These are phyloP conservation scores for Amphipoea oculea DNA, from an alignment of 2,888 invertebrate species.

Conservation along the genomic window DNA sequence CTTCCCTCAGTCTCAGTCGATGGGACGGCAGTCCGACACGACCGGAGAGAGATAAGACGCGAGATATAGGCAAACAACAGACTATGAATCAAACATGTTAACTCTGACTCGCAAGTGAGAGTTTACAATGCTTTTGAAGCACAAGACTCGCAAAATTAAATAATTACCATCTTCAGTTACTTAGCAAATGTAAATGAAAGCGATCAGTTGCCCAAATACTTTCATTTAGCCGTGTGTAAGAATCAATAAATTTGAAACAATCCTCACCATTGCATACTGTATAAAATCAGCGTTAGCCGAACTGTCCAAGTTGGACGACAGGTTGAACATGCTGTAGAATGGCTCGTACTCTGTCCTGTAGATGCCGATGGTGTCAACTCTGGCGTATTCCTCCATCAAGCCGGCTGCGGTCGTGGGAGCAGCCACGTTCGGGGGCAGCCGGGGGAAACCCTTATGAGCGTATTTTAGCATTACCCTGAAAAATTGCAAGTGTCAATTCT, in stretches of 20 bases:
- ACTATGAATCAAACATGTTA: background rate
- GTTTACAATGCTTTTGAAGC: background rate
- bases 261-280: conserved; percentile 93
- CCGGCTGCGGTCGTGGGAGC: conserved; percentile 73
- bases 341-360: conserved; percentile 82
- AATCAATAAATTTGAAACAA: background rate
- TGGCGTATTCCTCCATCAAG: conserved; percentile 79
- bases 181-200: background rate
- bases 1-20: background rate
- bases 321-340: conserved; percentile 92
- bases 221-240: background rate
- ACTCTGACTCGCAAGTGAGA: no score
- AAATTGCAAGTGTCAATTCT: conserved; percentile 19
- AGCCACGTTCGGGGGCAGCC: background rate
- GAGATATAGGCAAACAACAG: background rate
- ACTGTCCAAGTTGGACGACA: conserved; percentile 94
- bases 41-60: no score
- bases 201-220: background rate
- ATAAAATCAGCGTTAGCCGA: conserved; percentile 92
- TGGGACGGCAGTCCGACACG: background rate
- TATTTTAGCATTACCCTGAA: conserved; percentile 91
- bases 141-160: background rate
- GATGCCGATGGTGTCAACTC: conserved; percentile 79
- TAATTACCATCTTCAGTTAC: background rate
- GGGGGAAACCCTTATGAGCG: conserved; percentile 78